phyloP scores from a whole-genome alignment of 2,797 vertebrate species.

The Kryptolebias ocellatus region DNA sequence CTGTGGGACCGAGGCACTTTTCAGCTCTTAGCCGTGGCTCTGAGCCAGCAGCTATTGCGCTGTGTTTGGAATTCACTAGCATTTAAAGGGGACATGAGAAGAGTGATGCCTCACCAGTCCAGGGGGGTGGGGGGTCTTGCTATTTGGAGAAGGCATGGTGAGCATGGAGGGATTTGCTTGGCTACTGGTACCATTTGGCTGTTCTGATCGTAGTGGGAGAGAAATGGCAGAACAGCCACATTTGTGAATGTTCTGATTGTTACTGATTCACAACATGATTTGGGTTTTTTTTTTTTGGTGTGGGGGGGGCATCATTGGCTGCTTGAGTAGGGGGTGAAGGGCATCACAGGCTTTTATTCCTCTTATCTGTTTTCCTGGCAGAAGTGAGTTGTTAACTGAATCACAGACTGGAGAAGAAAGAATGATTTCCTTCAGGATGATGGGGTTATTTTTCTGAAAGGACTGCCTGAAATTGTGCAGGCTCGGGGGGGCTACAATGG shows the following conservation, averaged over 20 bases:
- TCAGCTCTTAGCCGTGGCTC: slow-evolving; percentile 37
- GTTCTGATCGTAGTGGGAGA: slow-evolving; percentile 53
- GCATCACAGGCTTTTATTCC: slow-evolving; percentile 56
- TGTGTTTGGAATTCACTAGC: slow-evolving; percentile 70
- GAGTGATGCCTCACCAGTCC: slow-evolving; percentile 61
- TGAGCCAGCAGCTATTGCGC: slow-evolving; percentile 61
- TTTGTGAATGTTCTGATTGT: slow-evolving; percentile 75
- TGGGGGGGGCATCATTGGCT: slow-evolving; percentile 12
- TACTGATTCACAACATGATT: slow-evolving; percentile 55
- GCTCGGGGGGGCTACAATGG: slow-evolving; percentile 48
- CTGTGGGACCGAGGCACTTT: slow-evolving; percentile 56
- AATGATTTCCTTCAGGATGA: slow-evolving; percentile 68
- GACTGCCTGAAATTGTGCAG: slow-evolving; percentile 60
- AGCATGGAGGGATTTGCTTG: slow-evolving; percentile 26
- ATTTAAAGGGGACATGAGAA: slow-evolving; percentile 55
- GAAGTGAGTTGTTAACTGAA: slow-evolving; percentile 56
- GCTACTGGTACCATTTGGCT: slow-evolving; percentile 46
- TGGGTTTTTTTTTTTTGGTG: slow-evolving; percentile 17
- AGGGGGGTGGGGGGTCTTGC: slow-evolving; percentile 54
- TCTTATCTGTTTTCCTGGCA: slow-evolving; percentile 70
- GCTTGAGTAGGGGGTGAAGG: slow-evolving; percentile 37
- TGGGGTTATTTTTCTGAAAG: slow-evolving; percentile 57
- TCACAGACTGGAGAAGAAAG: slow-evolving; percentile 58
- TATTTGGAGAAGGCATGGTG: slow-evolving; percentile 23
- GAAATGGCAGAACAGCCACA: slow-evolving; percentile 48